phyloP scores from a whole-genome alignment of 2,797 vertebrate species.

The Hydrophis major region DNA sequence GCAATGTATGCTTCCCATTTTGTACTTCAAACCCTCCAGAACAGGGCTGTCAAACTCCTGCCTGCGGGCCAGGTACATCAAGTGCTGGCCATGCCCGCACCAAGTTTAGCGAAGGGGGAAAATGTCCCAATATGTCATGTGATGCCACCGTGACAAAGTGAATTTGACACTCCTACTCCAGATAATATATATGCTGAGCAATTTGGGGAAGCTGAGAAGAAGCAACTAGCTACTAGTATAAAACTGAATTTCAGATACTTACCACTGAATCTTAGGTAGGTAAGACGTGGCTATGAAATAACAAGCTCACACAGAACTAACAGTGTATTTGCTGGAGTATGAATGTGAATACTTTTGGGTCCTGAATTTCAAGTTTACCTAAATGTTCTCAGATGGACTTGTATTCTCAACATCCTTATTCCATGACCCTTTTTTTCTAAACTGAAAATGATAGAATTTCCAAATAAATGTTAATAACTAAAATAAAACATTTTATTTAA shows the following conservation, averaged over 20 bases:
- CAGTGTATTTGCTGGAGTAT: not conserved
- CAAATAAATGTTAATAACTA: conserved; percentile 7
- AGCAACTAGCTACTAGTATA: not conserved
- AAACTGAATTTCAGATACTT: not conserved
- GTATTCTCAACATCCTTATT: not conserved
- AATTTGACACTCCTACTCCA: too few relatives aligned
- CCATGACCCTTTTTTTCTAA: not conserved
- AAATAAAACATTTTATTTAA: not conserved
- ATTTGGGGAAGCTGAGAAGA: not conserved
- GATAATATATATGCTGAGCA: not conserved
- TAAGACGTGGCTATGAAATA: not conserved
- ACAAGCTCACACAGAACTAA: not conserved
- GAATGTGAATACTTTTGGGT: not conserved
- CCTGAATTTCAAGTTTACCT: not conserved
- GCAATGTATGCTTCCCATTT: not conserved
- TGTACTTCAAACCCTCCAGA: not conserved
- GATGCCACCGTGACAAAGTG: too few relatives aligned
- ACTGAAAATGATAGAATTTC: fast-evolving
- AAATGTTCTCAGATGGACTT: not conserved
- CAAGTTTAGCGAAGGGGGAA: too few relatives aligned
- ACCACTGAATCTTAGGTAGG: not conserved
- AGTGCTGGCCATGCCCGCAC: too few relatives aligned
- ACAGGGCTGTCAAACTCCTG: too few relatives aligned
- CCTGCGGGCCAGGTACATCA: too few relatives aligned
- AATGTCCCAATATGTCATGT: too few relatives aligned